Percentiles rank a stretch among this genome's conserved stretches.
Conservation (phyloP, 2,113 vertebrate genomes). For the Aegypius monachus region DNA sequence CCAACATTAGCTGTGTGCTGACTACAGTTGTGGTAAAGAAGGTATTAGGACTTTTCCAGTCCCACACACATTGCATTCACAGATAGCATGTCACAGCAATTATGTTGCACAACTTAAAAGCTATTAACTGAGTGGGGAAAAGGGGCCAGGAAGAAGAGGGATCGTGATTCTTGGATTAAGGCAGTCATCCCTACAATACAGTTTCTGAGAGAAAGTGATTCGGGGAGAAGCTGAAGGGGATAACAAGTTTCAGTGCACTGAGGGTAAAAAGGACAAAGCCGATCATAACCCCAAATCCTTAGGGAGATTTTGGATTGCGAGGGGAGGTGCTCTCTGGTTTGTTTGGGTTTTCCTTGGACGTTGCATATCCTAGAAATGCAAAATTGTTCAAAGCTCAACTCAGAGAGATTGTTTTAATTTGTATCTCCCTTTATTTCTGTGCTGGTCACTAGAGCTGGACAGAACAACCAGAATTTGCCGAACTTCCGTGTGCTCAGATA, state of each 20-base stretch:
- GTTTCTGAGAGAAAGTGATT: not conserved
- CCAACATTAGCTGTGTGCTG: slow-evolving; percentile 8
- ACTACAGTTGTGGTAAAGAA: slow-evolving; percentile 24
- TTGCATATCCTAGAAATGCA: not conserved
- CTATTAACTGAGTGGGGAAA: not conserved
- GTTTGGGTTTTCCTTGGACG: not conserved
- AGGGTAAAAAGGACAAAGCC: not conserved
- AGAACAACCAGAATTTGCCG: not conserved
- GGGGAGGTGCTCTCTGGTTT: not conserved
- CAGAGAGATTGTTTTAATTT: not conserved
- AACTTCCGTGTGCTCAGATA: not conserved
- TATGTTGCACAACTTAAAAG: not conserved
- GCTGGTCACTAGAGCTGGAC: not conserved
- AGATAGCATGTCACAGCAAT: slow-evolving; percentile 1
- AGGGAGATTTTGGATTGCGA: not conserved
- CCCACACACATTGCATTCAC: slow-evolving; percentile 18
- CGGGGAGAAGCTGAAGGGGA: not conserved
- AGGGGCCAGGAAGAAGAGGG: not conserved
- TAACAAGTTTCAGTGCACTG: not conserved
- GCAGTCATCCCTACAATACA: not conserved
- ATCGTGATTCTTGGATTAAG: not conserved
- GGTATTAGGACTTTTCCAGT: slow-evolving; percentile 33
- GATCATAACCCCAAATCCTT: not conserved
- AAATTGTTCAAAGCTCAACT: not conserved
- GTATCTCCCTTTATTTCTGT: not conserved